phyloP scores from a whole-genome alignment of 1,140 invertebrate species.

The Cardiocondyla obscurior region DNA sequence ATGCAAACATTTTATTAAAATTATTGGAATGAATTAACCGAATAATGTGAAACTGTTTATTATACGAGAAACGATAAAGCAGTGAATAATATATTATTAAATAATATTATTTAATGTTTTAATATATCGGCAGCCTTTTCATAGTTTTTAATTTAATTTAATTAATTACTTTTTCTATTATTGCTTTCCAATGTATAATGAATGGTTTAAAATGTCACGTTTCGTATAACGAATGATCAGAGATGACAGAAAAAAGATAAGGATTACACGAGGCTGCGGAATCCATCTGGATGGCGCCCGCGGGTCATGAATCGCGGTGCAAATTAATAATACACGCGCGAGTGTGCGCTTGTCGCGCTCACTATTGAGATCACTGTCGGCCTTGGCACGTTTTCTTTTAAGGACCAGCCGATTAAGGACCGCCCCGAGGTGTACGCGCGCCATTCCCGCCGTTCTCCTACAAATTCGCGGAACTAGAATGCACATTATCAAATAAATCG shows the following conservation, averaged over 20 bases:
- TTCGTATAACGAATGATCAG: neutral
- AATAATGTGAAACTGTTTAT: neutral
- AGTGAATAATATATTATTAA: neutral
- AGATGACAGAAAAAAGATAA: neutral
- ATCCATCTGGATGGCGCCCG: constrained; percentile 37
- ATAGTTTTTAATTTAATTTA: no score
- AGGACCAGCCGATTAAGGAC: constrained; percentile 59
- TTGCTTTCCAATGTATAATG: no score
- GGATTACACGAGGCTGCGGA: no score
- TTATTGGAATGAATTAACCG: neutral
- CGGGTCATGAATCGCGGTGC: constrained; percentile 36
- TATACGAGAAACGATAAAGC: neutral
- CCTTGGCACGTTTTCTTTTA: constrained; percentile 72
- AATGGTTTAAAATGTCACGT: neutral
- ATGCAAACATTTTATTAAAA: neutral
- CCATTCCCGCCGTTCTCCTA: constrained; percentile 63
- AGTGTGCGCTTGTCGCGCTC: neutral
- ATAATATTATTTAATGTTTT: no score
- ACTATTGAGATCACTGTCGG: constrained; percentile 50
- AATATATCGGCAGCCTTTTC: no score
- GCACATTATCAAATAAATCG: constrained; percentile 41
- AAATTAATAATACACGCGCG: constrained; percentile 64
- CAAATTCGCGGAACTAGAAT: constrained; percentile 62
- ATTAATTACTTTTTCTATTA: no score
- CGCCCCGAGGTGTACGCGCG: constrained; percentile 43